A percentile compares a stretch with the other conserved stretches of the same genome.
phyloP scores from a whole-genome alignment of 2,113 vertebrate species.

The Corvus cornix region DNA sequence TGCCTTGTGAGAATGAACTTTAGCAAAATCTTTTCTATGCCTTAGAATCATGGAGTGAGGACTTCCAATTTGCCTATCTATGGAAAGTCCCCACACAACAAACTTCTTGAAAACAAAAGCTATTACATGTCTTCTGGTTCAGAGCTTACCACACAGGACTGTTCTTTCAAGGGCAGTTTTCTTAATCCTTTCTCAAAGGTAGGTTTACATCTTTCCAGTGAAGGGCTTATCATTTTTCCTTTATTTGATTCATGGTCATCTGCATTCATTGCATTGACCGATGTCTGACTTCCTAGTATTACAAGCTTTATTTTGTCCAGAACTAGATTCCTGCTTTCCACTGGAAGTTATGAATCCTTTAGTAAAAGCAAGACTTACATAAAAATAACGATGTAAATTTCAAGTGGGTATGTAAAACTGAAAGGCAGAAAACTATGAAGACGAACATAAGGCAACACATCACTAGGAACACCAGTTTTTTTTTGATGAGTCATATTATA shows the following conservation, averaged over 20 bases:
- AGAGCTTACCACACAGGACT: background rate
- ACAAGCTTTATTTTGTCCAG: background rate
- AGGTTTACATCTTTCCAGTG: background rate
- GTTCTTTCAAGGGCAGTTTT: background rate
- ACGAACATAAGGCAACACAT: background rate
- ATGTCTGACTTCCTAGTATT: background rate
- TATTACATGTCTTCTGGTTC: background rate
- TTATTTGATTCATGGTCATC: background rate
- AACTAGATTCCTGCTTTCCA: background rate
- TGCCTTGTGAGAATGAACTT: conserved; percentile 6
- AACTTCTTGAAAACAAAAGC: background rate
- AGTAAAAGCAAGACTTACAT: background rate
- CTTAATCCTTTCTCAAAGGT: background rate
- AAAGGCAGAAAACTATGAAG: background rate
- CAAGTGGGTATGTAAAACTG: background rate
- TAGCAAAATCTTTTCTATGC: background rate
- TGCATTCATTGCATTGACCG: background rate
- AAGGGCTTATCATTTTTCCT: background rate
- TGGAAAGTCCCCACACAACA: background rate
- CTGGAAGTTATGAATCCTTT: background rate
- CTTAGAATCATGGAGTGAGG: background rate
- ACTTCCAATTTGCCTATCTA: conserved; percentile 5
- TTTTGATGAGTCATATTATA: background rate
- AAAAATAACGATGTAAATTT: background rate
- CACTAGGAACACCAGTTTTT: background rate